These are phyloP conservation scores for Amblyraja radiata DNA, from an alignment of 2,797 vertebrate species.

Conservation along the genomic window DNA sequence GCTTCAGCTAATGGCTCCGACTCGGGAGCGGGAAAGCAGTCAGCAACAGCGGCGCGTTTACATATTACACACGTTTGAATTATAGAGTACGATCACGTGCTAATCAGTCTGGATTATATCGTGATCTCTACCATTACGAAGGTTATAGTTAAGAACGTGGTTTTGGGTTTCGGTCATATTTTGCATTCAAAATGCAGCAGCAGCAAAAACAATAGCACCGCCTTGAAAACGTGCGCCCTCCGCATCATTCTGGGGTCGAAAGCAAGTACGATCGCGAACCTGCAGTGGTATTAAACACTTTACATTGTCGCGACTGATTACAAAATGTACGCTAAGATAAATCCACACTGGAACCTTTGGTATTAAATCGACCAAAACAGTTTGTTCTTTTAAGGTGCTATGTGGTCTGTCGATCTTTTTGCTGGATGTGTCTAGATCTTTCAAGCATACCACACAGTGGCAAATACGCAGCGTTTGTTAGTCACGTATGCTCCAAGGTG, in stretches of 20 bases:
- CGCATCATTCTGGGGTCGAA: not conserved
- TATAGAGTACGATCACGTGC: not conserved
- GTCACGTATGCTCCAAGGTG: not conserved
- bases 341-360: not conserved
- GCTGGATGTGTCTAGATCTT: not conserved
- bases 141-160: not conserved
- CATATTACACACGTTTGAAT: not conserved
- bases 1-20: constrained; percentile 30
- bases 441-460: not conserved
- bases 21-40: constrained; percentile 17
- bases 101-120: not conserved
- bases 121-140: not conserved
- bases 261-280: not conserved
- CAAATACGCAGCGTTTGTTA: not conserved
- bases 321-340: not conserved
- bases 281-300: constrained; percentile 1
- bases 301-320: no score
- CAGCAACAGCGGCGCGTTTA: not conserved
- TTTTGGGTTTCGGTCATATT: not conserved
- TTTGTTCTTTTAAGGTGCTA: not conserved
- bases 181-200: not conserved
- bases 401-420: not conserved
- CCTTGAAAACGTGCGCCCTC: not conserved
- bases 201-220: not conserved
- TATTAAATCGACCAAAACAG: not conserved